Evolutionary conservation across 2,888 invertebrate genomes (phyloP).

Genomic region (Priocnemis perturbator): DNA sequence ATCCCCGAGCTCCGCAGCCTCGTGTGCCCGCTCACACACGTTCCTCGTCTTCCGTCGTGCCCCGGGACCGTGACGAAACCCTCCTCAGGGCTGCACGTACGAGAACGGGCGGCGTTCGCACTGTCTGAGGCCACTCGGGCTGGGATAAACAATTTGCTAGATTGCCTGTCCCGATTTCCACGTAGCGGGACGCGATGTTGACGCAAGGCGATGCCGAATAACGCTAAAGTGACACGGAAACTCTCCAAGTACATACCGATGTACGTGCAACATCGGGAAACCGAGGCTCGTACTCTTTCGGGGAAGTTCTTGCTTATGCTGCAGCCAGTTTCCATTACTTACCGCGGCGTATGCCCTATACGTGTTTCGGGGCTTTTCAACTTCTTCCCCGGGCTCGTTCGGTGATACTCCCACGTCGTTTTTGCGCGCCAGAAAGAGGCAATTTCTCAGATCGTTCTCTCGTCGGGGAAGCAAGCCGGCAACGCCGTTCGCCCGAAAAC

Average conservation of each 20-base stretch:
- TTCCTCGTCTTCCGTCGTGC: neutral
- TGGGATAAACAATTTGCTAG: constrained; percentile 48
- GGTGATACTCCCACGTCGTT: neutral
- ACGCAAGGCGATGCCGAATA: constrained; percentile 36
- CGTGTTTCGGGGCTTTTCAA: neutral
- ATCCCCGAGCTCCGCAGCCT: neutral
- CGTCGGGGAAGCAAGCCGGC: too few relatives aligned
- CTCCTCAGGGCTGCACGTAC: constrained; percentile 27
- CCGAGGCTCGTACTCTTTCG: neutral
- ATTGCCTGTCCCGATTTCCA: constrained; percentile 34
- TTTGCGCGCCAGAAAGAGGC: too few relatives aligned
- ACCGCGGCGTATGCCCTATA: too few relatives aligned
- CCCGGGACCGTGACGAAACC: constrained; percentile 21
- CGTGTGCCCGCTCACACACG: too few relatives aligned
- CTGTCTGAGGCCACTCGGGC: constrained; percentile 21
- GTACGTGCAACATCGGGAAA: constrained; percentile 16
- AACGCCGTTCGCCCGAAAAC: too few relatives aligned
- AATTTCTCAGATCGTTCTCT: too few relatives aligned
- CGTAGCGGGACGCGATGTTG: constrained; percentile 36
- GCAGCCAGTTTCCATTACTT: too few relatives aligned
- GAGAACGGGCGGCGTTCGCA: constrained; percentile 26
- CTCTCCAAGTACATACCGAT: constrained; percentile 31
- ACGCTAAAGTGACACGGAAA: constrained; percentile 29
- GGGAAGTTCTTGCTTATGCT: too few relatives aligned
- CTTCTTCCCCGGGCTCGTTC: neutral